Percentiles rank a stretch among this genome's conserved stretches.
Conservation (phyloP, 2,797 vertebrate genomes). For the Chelmon rostratus region DNA sequence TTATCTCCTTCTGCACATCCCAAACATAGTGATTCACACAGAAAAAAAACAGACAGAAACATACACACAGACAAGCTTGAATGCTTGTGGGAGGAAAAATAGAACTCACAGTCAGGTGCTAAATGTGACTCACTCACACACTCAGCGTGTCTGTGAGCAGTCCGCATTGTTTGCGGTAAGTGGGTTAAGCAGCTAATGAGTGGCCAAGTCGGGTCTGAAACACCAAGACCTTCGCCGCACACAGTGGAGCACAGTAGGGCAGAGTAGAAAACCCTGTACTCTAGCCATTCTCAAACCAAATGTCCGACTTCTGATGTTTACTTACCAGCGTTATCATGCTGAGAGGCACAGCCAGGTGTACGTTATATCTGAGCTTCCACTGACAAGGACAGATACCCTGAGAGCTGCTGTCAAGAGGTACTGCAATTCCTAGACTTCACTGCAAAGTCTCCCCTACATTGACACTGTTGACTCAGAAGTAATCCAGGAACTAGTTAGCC, state of each 20-base stretch:
- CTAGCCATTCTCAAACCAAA: conserved; percentile 1
- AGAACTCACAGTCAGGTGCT: conserved; percentile 70
- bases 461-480: neutral
- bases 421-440: neutral
- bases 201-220: conserved; percentile 51
- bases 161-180: conserved; percentile 66
- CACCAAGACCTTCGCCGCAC: conserved; percentile 48
- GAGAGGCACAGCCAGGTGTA: neutral
- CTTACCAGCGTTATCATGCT: neutral
- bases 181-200: conserved; percentile 75
- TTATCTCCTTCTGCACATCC: conserved; percentile 46
- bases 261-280: conserved; percentile 7
- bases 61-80: conserved; percentile 22
- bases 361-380: neutral
- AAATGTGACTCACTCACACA: conserved; percentile 68
- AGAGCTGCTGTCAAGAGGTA: neutral
- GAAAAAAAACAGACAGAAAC: neutral
- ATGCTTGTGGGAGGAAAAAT: conserved; percentile 35
- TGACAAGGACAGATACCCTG: neutral
- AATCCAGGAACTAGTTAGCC: neutral
- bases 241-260: conserved; percentile 13
- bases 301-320: neutral
- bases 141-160: conserved; percentile 43
- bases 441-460: neutral
- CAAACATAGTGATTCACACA: conserved; percentile 58